Conservation (phyloP, 2,888 invertebrate genomes). For the Ophion costatus region DNA sequence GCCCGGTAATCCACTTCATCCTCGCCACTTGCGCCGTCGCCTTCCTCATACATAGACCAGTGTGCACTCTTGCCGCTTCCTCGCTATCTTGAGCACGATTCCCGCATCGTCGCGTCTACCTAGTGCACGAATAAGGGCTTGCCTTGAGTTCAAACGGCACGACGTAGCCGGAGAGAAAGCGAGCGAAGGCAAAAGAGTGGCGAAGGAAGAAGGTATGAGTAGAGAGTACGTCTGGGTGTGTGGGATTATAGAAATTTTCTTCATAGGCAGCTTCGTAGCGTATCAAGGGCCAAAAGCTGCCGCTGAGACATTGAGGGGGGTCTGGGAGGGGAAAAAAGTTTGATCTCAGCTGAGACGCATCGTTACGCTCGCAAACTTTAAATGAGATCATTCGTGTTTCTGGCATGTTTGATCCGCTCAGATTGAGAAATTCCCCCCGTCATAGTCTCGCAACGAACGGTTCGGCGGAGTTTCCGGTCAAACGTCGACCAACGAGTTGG, state of each 20-base stretch:
- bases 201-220: background rate
- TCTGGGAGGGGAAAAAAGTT: background rate
- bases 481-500: background rate
- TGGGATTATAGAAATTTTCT: background rate
- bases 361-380: background rate
- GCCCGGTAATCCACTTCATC: constrained; percentile 73
- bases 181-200: background rate
- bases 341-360: background rate
- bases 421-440: constrained; percentile 2
- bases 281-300: background rate
- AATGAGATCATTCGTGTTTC: constrained; percentile 9
- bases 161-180: constrained; percentile 8
- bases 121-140: constrained; percentile 2
- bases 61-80: constrained; percentile 59
- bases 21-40: constrained; percentile 67
- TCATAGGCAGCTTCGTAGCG: background rate
- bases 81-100: constrained; percentile 67
- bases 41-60: constrained; percentile 22
- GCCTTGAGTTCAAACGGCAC: constrained; percentile 19
- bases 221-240: background rate
- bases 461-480: background rate
- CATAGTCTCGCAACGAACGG: background rate
- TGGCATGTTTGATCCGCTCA: background rate
- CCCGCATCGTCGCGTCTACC: constrained; percentile 65
- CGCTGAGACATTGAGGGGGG: background rate